These are phyloP conservation scores for Zapus hudsonius DNA, from an alignment of 2,113 vertebrate species.

Conservation along the genomic window DNA sequence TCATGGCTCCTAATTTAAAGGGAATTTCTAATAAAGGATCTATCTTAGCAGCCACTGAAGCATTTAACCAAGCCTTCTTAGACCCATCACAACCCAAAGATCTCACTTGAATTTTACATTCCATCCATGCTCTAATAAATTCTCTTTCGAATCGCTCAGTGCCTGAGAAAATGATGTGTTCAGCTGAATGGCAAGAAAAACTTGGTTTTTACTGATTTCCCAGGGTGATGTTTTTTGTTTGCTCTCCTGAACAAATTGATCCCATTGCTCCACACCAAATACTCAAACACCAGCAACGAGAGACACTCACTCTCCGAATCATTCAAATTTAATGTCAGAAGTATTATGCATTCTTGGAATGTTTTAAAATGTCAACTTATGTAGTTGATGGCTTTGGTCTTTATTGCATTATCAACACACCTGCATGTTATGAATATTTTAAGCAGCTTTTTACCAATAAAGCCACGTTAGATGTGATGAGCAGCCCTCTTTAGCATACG, in stretches of 20 bases:
- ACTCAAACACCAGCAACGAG: constrained; percentile 18
- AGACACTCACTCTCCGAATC: constrained; percentile 27
- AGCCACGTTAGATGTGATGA: constrained; percentile 38
- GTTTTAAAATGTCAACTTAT: constrained; percentile 51
- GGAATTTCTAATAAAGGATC: background rate
- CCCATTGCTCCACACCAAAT: constrained; percentile 7
- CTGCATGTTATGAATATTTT: constrained; percentile 46
- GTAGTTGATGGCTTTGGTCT: constrained; percentile 2
- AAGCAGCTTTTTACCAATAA: constrained; percentile 45
- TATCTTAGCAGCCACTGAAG: background rate
- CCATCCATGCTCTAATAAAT: background rate
- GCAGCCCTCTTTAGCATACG: background rate
- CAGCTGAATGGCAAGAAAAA: constrained; percentile 50
- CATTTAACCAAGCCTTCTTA: constrained; percentile 3
- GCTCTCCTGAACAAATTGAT: constrained; percentile 57
- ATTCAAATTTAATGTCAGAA: constrained; percentile 40
- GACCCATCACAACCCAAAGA: background rate
- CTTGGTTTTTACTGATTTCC: constrained; percentile 73
- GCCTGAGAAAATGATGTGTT: background rate
- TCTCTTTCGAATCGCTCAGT: constrained; percentile 17
- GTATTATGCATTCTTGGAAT: background rate
- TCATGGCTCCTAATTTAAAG: background rate
- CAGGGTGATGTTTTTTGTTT: constrained; percentile 15
- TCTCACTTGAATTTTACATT: background rate
- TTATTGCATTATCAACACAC: constrained; percentile 54